A percentile compares a stretch with the other conserved stretches of the same genome.
phyloP scores from a whole-genome alignment of 2,888 invertebrate species.

The Athalia cordata region DNA sequence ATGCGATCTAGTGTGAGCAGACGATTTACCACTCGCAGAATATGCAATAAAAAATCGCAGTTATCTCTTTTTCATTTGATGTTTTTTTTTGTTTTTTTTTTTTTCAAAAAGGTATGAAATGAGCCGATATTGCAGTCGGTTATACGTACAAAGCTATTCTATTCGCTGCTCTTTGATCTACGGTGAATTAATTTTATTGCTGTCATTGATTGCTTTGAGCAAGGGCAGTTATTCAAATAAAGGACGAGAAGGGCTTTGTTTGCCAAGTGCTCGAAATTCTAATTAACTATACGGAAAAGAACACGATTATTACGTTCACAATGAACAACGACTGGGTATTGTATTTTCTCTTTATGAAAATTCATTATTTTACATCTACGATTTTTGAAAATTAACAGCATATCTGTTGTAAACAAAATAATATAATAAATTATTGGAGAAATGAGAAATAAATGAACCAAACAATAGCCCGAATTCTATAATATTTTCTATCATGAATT shows the following conservation, averaged over 20 bases:
- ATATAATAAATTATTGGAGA: too few species aligned
- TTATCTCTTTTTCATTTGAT: background rate
- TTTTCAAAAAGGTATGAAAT: background rate
- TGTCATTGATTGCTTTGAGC: conserved; percentile 20
- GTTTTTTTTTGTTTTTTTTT: background rate
- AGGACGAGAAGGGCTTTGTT: background rate
- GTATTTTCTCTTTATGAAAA: too few species aligned
- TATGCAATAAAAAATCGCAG: conserved; percentile 1
- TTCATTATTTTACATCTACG: too few species aligned
- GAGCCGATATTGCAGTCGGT: background rate
- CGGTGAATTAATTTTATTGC: conserved; percentile 21
- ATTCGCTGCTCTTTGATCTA: conserved; percentile 13
- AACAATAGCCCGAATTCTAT: too few species aligned
- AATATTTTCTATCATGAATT: too few species aligned
- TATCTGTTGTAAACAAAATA: too few species aligned
- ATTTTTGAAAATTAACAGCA: too few species aligned
- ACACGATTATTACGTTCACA: too few species aligned
- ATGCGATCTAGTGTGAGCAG: background rate
- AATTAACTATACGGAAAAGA: too few species aligned
- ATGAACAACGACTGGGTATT: too few species aligned
- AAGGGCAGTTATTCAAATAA: background rate
- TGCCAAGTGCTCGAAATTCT: background rate
- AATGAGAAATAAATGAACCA: too few species aligned
- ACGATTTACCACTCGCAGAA: background rate
- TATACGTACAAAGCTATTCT: background rate